Conservation (phyloP, 2,888 invertebrate genomes). For the Pinctada fucata region DNA sequence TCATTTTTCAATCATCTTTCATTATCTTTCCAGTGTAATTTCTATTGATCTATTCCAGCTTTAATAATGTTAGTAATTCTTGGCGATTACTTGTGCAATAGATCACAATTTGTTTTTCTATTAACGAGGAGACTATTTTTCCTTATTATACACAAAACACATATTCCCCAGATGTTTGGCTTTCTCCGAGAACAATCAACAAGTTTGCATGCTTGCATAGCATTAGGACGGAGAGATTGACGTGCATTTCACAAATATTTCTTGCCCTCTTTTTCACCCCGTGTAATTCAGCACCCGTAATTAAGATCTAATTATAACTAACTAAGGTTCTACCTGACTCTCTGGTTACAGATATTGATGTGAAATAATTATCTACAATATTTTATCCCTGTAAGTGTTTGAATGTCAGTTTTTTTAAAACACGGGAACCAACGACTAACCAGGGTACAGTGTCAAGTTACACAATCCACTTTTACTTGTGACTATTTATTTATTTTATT, state of each 20-base stretch:
- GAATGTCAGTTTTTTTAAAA: too few relatives aligned
- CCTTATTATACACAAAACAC: neutral
- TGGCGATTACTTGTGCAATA: neutral
- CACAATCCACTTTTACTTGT: too few relatives aligned
- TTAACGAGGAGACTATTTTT: neutral
- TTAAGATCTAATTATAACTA: neutral
- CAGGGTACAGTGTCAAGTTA: too few relatives aligned
- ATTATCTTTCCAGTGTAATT: too few relatives aligned
- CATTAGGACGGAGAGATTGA: neutral
- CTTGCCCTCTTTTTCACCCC: neutral
- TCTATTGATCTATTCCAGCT: too few relatives aligned
- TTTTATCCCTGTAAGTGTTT: neutral
- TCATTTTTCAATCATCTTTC: too few relatives aligned
- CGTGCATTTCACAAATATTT: neutral
- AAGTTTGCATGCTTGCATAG: neutral
- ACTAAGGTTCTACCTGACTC: neutral
- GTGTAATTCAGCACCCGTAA: neutral
- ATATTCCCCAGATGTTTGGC: neutral
- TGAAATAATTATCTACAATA: conserved; percentile 1
- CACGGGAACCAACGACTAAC: too few relatives aligned
- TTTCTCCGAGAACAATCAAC: neutral
- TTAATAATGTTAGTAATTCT: neutral
- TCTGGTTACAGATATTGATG: neutral
- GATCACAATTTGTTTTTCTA: neutral
- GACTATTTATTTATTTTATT: too few relatives aligned